These are phyloP conservation scores for Kryptolebias marmoratus DNA, from an alignment of 2,113 vertebrate species.

Conservation along the genomic window DNA sequence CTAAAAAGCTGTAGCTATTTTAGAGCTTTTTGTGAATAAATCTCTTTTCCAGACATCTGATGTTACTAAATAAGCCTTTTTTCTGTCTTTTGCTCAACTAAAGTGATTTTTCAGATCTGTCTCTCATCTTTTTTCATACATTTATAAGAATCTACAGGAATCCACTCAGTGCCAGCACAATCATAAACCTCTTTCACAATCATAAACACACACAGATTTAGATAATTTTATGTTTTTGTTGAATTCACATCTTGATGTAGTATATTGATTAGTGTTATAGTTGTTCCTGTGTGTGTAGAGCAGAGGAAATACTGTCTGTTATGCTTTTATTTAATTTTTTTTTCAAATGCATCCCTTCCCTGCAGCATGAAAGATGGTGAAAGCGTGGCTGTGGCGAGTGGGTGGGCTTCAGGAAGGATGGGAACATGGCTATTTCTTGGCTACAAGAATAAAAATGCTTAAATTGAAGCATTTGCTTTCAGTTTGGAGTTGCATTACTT, in stretches of 20 bases:
- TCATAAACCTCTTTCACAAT: slow-evolving; percentile 1
- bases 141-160: slow-evolving; percentile 49
- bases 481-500: background rate
- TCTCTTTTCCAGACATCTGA: background rate
- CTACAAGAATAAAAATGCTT: slow-evolving; percentile 18
- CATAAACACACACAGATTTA: slow-evolving; percentile 13
- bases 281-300: background rate
- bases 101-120: slow-evolving; percentile 28
- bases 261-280: background rate
- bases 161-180: slow-evolving; percentile 16
- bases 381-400: slow-evolving; percentile 41
- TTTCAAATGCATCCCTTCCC: background rate
- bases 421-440: background rate
- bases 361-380: slow-evolving; percentile 23
- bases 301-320: background rate
- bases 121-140: slow-evolving; percentile 35
- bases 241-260: background rate
- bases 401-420: slow-evolving; percentile 43
- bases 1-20: background rate
- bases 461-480: background rate
- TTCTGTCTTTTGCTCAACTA: slow-evolving; percentile 3
- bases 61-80: background rate
- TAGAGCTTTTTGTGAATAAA: background rate
- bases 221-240: background rate
- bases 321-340: background rate